Conservation (phyloP, 92 coral and sea anemone genomes). For the Palythoa heliodiscus region DNA sequence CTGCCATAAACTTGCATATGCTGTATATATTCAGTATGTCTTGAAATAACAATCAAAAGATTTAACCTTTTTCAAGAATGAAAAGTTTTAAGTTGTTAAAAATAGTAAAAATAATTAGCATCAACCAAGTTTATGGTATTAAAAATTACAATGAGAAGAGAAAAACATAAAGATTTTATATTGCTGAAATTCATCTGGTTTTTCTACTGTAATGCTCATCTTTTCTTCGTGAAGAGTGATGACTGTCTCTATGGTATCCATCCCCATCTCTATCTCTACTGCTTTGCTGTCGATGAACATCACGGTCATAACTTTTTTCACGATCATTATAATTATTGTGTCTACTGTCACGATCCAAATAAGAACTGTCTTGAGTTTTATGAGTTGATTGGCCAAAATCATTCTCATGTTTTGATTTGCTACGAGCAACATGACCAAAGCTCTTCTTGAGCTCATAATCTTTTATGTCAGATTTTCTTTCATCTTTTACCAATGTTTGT, state of each 20-base stretch:
- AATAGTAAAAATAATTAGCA: too few relatives aligned
- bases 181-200: background rate
- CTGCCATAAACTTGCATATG: too few relatives aligned
- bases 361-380: background rate
- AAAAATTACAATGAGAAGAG: too few relatives aligned
- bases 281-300: conserved; percentile 11
- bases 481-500: background rate
- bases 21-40: too few relatives aligned
- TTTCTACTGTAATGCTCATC: conserved; percentile 14
- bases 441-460: background rate
- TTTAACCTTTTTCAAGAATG: too few relatives aligned
- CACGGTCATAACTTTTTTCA: background rate
- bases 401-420: background rate
- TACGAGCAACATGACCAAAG: background rate
- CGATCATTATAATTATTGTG: background rate
- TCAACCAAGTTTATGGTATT: too few relatives aligned
- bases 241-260: conserved; percentile 14
- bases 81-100: too few relatives aligned
- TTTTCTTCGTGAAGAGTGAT: background rate
- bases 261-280: background rate
- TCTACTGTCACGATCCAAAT: background rate
- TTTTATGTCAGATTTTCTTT: background rate
- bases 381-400: background rate
- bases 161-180: too few relatives aligned
- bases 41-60: too few relatives aligned